A percentile compares a stretch with the other conserved stretches of the same genome.
Conservation (phyloP, 2,888 invertebrate species). For the Timema cristinae region DNA sequence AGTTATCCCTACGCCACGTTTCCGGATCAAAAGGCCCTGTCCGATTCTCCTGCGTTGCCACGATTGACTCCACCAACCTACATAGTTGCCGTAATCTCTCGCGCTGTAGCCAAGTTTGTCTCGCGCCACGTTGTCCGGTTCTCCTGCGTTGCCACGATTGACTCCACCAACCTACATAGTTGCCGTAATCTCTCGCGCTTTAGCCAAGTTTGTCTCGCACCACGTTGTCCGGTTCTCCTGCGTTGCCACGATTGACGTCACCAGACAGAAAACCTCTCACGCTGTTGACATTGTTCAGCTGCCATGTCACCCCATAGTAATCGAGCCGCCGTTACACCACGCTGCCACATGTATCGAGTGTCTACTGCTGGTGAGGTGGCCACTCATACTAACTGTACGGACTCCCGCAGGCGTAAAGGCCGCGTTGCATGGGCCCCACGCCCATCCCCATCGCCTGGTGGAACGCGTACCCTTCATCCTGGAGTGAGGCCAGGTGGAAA, state of each 20-base stretch:
- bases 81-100: no score
- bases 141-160: background rate
- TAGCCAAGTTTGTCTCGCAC: no score
- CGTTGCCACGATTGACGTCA: background rate
- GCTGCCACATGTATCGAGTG: constrained; percentile 5
- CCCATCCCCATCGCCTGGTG: constrained; percentile 52
- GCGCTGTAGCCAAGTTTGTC: no score
- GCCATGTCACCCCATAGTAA: background rate
- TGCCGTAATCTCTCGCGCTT: no score
- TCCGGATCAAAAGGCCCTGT: no score
- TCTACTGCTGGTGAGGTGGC: constrained; percentile 35
- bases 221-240: background rate
- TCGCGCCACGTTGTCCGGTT: background rate
- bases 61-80: no score
- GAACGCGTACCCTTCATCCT: constrained; percentile 52
- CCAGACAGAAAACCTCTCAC: background rate
- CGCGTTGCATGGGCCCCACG: constrained; percentile 50
- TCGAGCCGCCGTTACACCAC: background rate
- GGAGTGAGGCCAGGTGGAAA: constrained; percentile 51
- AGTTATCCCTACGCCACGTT: no score
- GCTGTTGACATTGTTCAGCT: background rate
- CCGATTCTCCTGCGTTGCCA: no score
- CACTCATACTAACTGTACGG: constrained; percentile 54
- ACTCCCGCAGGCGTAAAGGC: constrained; percentile 50
- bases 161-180: background rate